Base-by-base conservation (phyloP, 2,113 vertebrate genomes). In the Excalfactoria chinensis region DNA sequence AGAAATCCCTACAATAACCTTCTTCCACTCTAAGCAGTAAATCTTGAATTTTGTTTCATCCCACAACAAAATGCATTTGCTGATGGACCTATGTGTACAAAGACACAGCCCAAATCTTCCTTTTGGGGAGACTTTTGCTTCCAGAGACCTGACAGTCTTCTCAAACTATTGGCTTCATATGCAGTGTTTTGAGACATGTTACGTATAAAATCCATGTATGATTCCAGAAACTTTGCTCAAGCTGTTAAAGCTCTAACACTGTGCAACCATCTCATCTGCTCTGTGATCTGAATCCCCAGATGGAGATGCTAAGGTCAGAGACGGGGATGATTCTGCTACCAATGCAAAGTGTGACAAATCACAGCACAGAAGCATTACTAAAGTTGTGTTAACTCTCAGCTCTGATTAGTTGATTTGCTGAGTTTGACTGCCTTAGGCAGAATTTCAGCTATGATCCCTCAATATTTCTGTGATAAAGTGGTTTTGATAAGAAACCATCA, bases 301-400 rank as follows among this genome's bases (percentile, higher is more conserved):
- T 62, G 70, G 73, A 79, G 59, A 75, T 22, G 18, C 13, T 82
- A 79, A 79, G 84, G 89, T 89, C 91, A 94, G 53, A 89, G 62
- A 43, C 48, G 28, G 44, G n/a, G 30, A 15, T 89, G 70, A 56
- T 82, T 87, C 17, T 2, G 67, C 44, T 89, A 86, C 74, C 75
- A 53, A 72, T 15, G 30, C 66, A 75, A 84, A 86, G 58, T n/a
- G 69, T 84, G 77, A 87, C 78, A 92, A 95, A 89, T 91, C 71
- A 28, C 40, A 89, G 40, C 26, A 41, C 48, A 69, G 62, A 84
- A 46, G 44, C 60, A 48, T 69, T 76, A 44, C 35, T 75, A 94
- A 89, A 92, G 53, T 40, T 82, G 30, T 79, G 67, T 87, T n/a
- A 35, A 53, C 25, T 74, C 53, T 71, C 69, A 86, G 66, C 43